Evolutionary conservation across 37 sponge, comb jelly and placozoan genomes (phyloP).

Genomic region (Oscarella lobularis): DNA sequence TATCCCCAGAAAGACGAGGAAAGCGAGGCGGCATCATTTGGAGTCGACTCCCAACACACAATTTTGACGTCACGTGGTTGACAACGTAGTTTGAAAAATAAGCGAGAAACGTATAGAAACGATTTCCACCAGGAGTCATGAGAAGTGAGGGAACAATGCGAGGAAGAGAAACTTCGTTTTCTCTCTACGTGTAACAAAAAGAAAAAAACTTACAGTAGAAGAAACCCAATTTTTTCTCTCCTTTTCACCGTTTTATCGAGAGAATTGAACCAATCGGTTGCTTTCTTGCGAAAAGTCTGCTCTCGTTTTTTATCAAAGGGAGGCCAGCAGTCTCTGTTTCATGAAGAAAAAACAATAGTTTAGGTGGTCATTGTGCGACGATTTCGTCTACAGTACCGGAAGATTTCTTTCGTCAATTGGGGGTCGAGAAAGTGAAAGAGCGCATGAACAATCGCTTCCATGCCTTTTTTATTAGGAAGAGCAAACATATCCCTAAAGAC

Average conservation of each 20-base stretch:
- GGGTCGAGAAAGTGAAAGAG: constrained; percentile 51
- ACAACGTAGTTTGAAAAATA: constrained; percentile 40
- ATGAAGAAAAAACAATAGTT: no score
- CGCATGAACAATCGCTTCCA: constrained; percentile 64
- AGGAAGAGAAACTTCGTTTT: constrained; percentile 36
- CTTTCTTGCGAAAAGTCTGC: constrained; percentile 57
- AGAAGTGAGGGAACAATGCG: constrained; percentile 43
- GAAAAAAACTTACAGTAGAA: no score
- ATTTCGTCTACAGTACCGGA: no score
- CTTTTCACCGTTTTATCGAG: no score
- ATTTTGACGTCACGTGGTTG: no score
- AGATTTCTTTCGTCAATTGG: constrained; percentile 29
- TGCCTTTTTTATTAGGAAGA: constrained; percentile 61
- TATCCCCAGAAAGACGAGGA: no score
- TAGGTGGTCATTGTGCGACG: no score
- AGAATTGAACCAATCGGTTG: constrained; percentile 36
- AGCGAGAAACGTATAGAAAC: constrained; percentile 39
- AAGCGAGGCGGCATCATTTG: no score
- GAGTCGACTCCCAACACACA: no score
- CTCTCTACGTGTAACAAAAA: no score
- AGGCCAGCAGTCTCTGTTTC: no score
- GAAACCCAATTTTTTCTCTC: no score
- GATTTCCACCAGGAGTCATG: constrained; percentile 69
- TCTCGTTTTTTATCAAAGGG: constrained; percentile 77
- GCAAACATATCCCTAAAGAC: constrained; percentile 63